Conservation (phyloP, 2,888 invertebrate species). For the Ophioninae sp. region DNA sequence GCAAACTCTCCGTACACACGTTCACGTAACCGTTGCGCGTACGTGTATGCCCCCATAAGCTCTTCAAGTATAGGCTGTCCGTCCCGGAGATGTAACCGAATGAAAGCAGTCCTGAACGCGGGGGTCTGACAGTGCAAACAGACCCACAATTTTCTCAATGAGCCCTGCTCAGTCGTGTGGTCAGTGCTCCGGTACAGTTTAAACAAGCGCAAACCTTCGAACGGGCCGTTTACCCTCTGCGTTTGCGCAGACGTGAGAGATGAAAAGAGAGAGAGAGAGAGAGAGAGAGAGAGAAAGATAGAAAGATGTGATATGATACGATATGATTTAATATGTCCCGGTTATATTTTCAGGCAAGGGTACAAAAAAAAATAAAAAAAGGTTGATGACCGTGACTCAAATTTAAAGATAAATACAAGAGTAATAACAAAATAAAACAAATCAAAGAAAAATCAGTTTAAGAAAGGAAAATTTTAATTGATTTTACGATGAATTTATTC, state of each 20-base stretch:
- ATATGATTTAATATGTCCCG: no score
- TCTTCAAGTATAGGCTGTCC: conserved; percentile 79
- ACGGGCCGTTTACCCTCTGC: conserved; percentile 43
- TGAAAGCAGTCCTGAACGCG: conserved; percentile 75
- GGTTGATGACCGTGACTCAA: no score
- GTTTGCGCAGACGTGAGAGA: conserved; percentile 5
- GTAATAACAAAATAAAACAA: no score
- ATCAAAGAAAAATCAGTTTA: no score
- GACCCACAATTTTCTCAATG: conserved; percentile 80
- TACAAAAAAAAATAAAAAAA: no score
- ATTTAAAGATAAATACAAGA: no score
- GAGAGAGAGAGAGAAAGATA: neutral
- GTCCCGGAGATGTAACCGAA: conserved; percentile 75
- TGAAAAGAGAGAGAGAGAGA: conserved; percentile 2
- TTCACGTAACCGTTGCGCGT: neutral
- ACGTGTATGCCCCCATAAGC: conserved; percentile 33
- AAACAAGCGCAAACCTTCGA: conserved; percentile 47
- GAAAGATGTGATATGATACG: no score
- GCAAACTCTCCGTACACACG: conserved; percentile 8
- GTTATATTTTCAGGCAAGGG: no score
- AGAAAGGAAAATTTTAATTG: no score
- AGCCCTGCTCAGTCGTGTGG: conserved; percentile 69
- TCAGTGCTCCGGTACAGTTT: conserved; percentile 31
- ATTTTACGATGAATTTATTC: no score
- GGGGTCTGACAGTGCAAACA: conserved; percentile 80